Base-by-base conservation (phyloP, 2,797 vertebrate genomes). In the Eptatretus atami region DNA sequence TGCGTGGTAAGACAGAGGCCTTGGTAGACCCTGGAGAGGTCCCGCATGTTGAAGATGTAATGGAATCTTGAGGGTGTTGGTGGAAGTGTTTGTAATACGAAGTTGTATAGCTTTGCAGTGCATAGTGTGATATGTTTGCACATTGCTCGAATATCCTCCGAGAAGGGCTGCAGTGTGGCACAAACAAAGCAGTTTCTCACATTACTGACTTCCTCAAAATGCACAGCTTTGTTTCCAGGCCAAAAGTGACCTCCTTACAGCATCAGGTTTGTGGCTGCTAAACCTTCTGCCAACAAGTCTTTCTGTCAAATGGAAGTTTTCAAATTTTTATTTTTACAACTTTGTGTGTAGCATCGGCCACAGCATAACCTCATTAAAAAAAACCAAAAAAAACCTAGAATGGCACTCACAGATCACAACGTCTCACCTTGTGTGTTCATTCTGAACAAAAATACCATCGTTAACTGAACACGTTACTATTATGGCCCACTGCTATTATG, bases 21-120 rank as follows among this genome's bases (percentile, higher is more conserved):
- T 1, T 80, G 80, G 73, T 80, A 96, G 63, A 95, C 69, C 67
- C 86, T 76, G 1, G 92, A 96, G 65, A 98, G 76, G 67, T 98
- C 90, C 9, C 92, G 76, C 63, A 94, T 75, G 71, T 95, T 98
- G 68, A 98, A 98, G 74, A 92, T 88, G 69, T 98, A 96, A 70
- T 96, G 90, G 69, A 96, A 98, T 72, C 88, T 98, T 9, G 90
- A 95, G 4, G 88, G 92, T 52, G 86, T 96, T 12, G 86, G 82
- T 0, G 82, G 87, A 53, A 98, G 71, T 31, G 88, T 84, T 70
- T 71, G 78, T 66, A 87, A 71, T 12, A 93, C 80, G 67, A 24
- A 71, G 69, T 78, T 82, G 71, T 93, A 93, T 52, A 98, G 79
- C 12, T 78, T 71, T 72, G 95, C 68, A 0, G 86, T 98, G 72